These are phyloP conservation scores for Strigamia crassipes DNA, from an alignment of 2,888 invertebrate species.

Conservation along the genomic window DNA sequence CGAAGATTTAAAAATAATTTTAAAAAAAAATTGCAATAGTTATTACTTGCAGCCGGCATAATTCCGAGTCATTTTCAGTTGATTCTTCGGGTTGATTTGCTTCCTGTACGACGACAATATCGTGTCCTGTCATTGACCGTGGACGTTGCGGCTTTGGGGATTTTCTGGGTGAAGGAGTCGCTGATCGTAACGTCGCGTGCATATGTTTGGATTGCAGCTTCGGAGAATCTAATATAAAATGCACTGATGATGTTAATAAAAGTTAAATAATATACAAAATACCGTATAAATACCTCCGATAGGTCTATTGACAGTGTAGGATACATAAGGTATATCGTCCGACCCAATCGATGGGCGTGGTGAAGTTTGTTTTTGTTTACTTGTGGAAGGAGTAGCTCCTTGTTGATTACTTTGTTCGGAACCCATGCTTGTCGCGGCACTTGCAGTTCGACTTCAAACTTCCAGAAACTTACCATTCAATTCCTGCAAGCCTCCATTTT, in stretches of 20 bases:
- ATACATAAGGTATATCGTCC: conserved; percentile 87
- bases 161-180: conserved; percentile 51
- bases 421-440: conserved; percentile 53
- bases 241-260: not conserved
- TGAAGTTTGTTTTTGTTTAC: conserved; percentile 68
- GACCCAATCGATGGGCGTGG: conserved; percentile 88
- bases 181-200: conserved; percentile 53
- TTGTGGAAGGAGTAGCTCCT: conserved; percentile 14
- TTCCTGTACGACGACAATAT: conserved; percentile 76
- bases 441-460: conserved; percentile 43
- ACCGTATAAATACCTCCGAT: conserved; percentile 72
- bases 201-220: conserved; percentile 63
- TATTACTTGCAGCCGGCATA: conserved; percentile 69
- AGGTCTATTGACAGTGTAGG: conserved; percentile 85
- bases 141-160: conserved; percentile 52
- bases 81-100: conserved; percentile 68
- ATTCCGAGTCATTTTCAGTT: conserved; percentile 75
- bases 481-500: not conserved
- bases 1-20: not conserved
- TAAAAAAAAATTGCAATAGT: not conserved
- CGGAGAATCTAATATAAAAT: conserved; percentile 71
- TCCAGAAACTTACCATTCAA: conserved; percentile 15
- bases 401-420: conserved; percentile 57
- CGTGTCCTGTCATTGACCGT: conserved; percentile 64
- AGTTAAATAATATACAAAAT: not conserved